Evolutionary conservation across 53 echinoderm and acorn worm genomes (phyloP).

Genomic region (Luidia sarsii): DNA sequence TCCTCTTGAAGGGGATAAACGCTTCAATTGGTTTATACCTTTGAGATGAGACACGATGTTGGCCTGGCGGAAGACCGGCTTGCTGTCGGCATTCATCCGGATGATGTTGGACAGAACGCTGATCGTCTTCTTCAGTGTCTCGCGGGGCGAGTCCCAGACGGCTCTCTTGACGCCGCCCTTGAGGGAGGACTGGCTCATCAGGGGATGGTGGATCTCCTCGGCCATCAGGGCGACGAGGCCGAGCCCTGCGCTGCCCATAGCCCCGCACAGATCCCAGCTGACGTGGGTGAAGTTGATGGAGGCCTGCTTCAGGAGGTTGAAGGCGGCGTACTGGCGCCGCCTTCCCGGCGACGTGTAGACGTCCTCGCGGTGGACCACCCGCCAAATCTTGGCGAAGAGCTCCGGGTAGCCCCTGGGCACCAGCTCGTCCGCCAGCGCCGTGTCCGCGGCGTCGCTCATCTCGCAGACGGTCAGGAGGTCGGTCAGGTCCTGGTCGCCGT

Average conservation of each 20-base stretch:
- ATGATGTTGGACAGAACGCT: slow-evolving; percentile 56
- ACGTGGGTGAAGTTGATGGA: slow-evolving; percentile 55
- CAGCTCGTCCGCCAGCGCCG: slow-evolving; percentile 52
- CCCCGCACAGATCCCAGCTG: slow-evolving; percentile 35
- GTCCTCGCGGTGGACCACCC: slow-evolving; percentile 22
- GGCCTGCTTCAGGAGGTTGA: slow-evolving; percentile 59
- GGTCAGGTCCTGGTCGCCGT: not conserved
- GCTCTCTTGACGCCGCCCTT: slow-evolving; percentile 51
- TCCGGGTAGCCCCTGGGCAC: slow-evolving; percentile 47
- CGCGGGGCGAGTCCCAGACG: slow-evolving; percentile 58
- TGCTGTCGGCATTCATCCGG: slow-evolving; percentile 52
- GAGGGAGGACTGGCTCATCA: slow-evolving; percentile 30
- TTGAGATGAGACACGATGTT: slow-evolving; percentile 21
- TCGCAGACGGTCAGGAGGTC: slow-evolving; percentile 50
- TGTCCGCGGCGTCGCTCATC: slow-evolving; percentile 57
- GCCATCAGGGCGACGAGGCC: slow-evolving; percentile 43
- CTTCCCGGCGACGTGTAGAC: slow-evolving; percentile 18
- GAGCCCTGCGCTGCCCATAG: slow-evolving; percentile 28
- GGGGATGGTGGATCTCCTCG: slow-evolving; percentile 29
- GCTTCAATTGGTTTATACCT: too few relatives aligned
- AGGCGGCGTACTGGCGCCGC: slow-evolving; percentile 30
- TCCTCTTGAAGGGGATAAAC: too few relatives aligned
- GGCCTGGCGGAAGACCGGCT: slow-evolving; percentile 52
- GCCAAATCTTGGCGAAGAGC: slow-evolving; percentile 74
- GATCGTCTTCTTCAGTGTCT: slow-evolving; percentile 63